A percentile compares a stretch with the other conserved stretches of the same genome.
These are phyloP conservation scores for Ailuropoda melanoleuca DNA, from an alignment of 2,113 vertebrate species.

Conservation along the genomic window DNA sequence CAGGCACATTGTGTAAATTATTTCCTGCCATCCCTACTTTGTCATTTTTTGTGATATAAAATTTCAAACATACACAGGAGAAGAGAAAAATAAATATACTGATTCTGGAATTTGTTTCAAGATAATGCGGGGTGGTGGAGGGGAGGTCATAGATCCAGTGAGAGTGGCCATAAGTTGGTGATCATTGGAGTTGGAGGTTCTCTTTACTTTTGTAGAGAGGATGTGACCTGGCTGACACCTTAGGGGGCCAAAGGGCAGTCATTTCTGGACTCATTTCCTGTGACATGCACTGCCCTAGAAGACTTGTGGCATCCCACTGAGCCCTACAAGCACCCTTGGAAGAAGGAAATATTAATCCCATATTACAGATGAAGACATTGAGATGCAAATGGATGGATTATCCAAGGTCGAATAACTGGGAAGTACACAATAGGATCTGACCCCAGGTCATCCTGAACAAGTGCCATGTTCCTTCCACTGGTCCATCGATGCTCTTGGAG, in stretches of 20 bases:
- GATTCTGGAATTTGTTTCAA: constrained; percentile 13
- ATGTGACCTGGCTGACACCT: neutral
- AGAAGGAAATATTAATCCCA: neutral
- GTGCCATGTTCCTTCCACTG: neutral
- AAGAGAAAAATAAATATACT: neutral
- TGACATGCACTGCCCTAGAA: neutral
- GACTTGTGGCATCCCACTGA: neutral
- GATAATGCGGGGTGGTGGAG: neutral
- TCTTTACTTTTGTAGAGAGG: neutral
- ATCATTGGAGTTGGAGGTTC: neutral
- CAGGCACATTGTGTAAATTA: neutral
- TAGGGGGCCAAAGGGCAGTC: neutral
- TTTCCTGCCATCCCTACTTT: neutral
- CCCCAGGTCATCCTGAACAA: neutral
- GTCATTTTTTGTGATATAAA: neutral
- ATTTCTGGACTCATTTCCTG: neutral
- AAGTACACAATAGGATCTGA: neutral
- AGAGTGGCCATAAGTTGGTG: neutral
- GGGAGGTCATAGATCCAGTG: fast-evolving
- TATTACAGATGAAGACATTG: neutral
- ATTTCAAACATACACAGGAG: neutral
- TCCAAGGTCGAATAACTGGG: neutral
- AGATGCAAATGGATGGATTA: neutral
- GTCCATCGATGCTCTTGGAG: neutral
- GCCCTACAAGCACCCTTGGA: neutral